phyloP scores from a whole-genome alignment of 1,140 invertebrate genomes.

The Drosophila ercepeae region DNA sequence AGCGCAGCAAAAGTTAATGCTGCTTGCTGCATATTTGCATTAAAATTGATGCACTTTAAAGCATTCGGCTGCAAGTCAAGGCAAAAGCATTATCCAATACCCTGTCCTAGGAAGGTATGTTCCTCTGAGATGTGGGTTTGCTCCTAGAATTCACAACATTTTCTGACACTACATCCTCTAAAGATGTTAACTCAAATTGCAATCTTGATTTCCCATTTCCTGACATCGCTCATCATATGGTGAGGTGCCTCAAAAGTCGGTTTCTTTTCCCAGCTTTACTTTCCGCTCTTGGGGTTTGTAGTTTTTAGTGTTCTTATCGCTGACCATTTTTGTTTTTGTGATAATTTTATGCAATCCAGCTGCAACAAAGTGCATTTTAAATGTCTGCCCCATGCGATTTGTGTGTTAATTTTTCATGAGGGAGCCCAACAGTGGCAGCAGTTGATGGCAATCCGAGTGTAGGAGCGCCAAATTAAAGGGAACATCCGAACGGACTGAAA shows the following conservation, averaged over 20 bases:
- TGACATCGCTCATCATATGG: no score
- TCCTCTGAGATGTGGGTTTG: background rate
- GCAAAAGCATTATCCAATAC: constrained; percentile 29
- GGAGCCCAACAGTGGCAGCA: constrained; percentile 11
- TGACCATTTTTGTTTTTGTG: constrained; percentile 52
- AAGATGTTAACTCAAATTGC: no score
- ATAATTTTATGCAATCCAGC: constrained; percentile 51
- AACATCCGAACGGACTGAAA: background rate
- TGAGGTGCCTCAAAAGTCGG: constrained; percentile 7
- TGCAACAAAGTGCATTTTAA: constrained; percentile 79
- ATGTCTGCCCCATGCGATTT: constrained; percentile 59
- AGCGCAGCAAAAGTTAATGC: constrained; percentile 72
- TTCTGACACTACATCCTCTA: no score
- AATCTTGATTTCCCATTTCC: no score
- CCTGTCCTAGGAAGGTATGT: background rate
- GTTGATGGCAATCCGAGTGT: background rate
- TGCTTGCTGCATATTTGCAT: constrained; percentile 73
- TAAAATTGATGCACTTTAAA: constrained; percentile 78
- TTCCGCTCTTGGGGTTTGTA: background rate
- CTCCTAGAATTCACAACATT: no score
- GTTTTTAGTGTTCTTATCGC: constrained; percentile 34
- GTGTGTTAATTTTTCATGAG: constrained; percentile 72
- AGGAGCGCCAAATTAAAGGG: constrained; percentile 5
- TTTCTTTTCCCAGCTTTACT: no score
- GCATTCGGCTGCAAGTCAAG: constrained; percentile 39